Evolutionary conservation across 2,113 vertebrate species (phyloP).

Genomic region (Grallaria varia): DNA sequence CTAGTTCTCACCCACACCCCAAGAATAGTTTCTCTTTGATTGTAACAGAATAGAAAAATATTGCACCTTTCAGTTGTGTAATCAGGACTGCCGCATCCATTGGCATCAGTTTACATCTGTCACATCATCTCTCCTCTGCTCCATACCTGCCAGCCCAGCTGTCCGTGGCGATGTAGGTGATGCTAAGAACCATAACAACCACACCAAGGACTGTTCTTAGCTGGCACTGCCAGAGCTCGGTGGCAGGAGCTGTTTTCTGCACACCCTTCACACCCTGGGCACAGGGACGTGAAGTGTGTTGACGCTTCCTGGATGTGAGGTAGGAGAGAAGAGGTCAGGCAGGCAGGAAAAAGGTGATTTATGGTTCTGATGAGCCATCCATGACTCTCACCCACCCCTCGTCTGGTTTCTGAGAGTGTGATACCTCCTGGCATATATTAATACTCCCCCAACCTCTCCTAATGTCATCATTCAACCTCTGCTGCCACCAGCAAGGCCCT

Average conservation of each 20-base stretch:
- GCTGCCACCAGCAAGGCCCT: background rate
- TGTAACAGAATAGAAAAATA: background rate
- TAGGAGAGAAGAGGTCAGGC: background rate
- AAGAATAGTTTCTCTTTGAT: background rate
- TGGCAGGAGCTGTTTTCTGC: background rate
- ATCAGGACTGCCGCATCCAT: background rate
- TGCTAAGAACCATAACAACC: fast-evolving
- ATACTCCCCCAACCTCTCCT: background rate
- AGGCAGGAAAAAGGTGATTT: background rate
- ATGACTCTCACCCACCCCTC: background rate
- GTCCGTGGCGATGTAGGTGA: fast-evolving
- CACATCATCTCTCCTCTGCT: background rate
- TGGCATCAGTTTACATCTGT: background rate
- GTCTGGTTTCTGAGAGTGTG: background rate
- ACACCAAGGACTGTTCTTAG: background rate
- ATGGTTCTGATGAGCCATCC: background rate
- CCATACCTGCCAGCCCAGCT: background rate
- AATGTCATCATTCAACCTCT: background rate
- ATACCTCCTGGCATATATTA: background rate
- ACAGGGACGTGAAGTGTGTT: background rate
- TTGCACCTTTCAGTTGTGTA: background rate
- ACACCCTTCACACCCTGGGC: background rate
- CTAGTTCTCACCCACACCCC: background rate
- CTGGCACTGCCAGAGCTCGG: background rate
- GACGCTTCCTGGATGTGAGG: background rate